Evolutionary conservation across 2,797 vertebrate species (phyloP).

Genomic region (Meriones psammophilus): DNA sequence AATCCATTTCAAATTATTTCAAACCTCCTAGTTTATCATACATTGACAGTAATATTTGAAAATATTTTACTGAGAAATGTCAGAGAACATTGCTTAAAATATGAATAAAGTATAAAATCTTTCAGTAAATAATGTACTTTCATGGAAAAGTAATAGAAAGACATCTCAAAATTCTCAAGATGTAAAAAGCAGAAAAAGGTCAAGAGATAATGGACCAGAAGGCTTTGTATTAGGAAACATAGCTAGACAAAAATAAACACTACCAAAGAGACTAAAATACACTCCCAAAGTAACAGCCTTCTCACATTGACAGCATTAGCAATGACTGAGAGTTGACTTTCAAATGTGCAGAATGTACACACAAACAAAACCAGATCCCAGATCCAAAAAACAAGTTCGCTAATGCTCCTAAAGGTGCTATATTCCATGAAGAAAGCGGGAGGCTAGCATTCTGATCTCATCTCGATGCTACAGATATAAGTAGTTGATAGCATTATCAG

Average conservation of each 20-base stretch:
- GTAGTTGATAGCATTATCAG: background rate
- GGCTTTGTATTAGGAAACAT: background rate
- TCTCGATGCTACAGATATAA: background rate
- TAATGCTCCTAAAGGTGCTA: background rate
- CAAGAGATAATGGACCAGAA: background rate
- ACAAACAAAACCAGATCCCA: background rate
- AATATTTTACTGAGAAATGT: background rate
- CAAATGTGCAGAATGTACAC: background rate
- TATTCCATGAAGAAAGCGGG: no score
- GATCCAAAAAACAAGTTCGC: background rate
- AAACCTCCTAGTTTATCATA: background rate
- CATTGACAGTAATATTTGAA: background rate
- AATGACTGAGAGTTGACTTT: background rate
- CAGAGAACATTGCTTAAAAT: conserved; percentile 30
- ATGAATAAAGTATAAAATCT: background rate
- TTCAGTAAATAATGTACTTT: background rate
- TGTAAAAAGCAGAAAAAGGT: background rate
- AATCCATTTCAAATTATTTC: background rate
- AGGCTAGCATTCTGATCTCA: background rate
- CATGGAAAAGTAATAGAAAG: background rate
- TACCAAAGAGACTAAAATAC: background rate
- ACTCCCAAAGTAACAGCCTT: background rate
- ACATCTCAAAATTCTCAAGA: background rate
- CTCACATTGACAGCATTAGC: background rate
- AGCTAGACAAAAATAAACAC: background rate